phyloP scores from a whole-genome alignment of 2,888 invertebrate species.

The Leucophenga maculata region DNA sequence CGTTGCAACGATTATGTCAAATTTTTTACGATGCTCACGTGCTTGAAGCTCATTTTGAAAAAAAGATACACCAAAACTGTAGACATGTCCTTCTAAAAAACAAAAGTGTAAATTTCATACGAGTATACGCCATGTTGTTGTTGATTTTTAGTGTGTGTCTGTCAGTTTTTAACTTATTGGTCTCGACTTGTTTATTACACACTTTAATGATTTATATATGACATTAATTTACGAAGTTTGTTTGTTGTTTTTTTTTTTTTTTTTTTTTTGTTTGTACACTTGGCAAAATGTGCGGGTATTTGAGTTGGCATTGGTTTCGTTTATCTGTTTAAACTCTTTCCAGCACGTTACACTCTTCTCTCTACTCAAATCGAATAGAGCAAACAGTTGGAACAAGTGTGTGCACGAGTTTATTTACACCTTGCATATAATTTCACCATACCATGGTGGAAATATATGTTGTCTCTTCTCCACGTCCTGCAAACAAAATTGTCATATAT shows the following conservation, averaged over 20 bases:
- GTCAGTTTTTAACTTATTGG: slow-evolving; percentile 11
- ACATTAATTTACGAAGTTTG: not conserved
- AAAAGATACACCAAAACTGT: slow-evolving; percentile 22
- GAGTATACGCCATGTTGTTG: slow-evolving; percentile 51
- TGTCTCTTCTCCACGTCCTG: too few relatives aligned
- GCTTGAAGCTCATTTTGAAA: slow-evolving; percentile 13
- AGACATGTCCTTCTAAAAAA: slow-evolving; percentile 34
- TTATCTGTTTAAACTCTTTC: too few relatives aligned
- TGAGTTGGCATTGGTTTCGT: not conserved
- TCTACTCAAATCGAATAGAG: too few relatives aligned
- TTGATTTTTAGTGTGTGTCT: not conserved
- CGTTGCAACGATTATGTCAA: slow-evolving; percentile 38
- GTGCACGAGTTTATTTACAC: too few relatives aligned
- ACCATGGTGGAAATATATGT: too few relatives aligned
- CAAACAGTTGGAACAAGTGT: too few relatives aligned
- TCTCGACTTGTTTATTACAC: slow-evolving; percentile 14
- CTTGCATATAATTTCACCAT: too few relatives aligned
- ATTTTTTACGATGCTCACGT: slow-evolving; percentile 15
- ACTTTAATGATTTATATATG: slow-evolving; percentile 16
- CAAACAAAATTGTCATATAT: too few relatives aligned
- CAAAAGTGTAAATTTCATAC: slow-evolving; percentile 39
- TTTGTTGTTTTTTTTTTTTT: slow-evolving; percentile 8
- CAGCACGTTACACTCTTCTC: too few relatives aligned
- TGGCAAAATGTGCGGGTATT: not conserved
- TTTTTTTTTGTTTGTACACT: not conserved